Base-by-base conservation (phyloP, 2,113 vertebrate genomes). In the Octodon degus region DNA sequence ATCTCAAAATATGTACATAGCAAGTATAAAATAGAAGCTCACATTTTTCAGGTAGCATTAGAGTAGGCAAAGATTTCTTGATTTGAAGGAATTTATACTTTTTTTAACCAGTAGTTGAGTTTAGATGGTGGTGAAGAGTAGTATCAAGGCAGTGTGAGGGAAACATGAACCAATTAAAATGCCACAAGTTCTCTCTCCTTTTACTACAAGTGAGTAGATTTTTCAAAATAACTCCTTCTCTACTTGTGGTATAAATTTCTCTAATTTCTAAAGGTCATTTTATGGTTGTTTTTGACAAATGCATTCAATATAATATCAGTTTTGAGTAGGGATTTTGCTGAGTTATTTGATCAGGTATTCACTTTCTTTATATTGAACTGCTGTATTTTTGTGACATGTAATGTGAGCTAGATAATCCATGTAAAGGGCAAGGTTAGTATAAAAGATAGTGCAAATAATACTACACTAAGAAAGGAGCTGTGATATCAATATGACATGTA, bases 171-270 rank as follows among this genome's bases (percentile, higher is more conserved):
- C 86, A 30, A 6, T 25, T 95, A 67, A 65, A 85, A 81, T 89
- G 58, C 4, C 12, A 77, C 40, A 67, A 22, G 60, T 89, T 40
- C 5, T 58, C 7, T 47, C 12, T 83, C 2, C 87, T 77, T 22
- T 90, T 76, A 50, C 6, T 1, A 68, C 74, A 19, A 62, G 76
- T 60, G 30, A 47, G 53, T 43, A 47, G 12, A 68, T 90, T 65
- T 86, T 93, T 27, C 84, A 60, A 70, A 94, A 77, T 90, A 82
- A 65, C 16, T 82, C 16, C 7, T 60, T 95, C 37, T 68, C 43
- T 40, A 16, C 65, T 84, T 92, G 17, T 85, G 47, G 11, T 60
- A 85, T 3, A 6, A 1, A 8, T 81, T 89, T 67, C 6, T 20
- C 43, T 2, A 63, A 47, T 83, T 86, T 77, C 47, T 30, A 86